Percentiles rank a stretch among this genome's conserved stretches.
phyloP scores from a whole-genome alignment of 37 sponge, comb jelly and placozoan genomes.

The Hormiphora californensis region DNA sequence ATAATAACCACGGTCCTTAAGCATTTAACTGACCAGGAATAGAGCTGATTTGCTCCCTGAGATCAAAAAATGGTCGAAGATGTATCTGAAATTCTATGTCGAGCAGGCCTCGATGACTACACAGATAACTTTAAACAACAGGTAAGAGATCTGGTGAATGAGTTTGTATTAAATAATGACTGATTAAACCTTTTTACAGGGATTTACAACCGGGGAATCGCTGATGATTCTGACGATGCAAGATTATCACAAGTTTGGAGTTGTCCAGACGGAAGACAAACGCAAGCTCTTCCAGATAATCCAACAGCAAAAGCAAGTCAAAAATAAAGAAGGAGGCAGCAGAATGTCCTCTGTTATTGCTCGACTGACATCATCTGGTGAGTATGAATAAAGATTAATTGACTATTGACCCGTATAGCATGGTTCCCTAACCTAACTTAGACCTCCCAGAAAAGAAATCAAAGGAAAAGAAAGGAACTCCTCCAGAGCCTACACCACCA shows the following conservation, averaged over 20 bases:
- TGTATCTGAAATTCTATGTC: background rate
- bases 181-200: background rate
- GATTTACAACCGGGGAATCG: conserved; percentile 3
- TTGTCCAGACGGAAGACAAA: conserved; percentile 37
- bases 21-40: too few relatives aligned
- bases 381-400: background rate
- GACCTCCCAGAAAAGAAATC: background rate
- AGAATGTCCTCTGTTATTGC: conserved; percentile 10
- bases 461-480: background rate
- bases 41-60: too few relatives aligned
- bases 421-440: too few relatives aligned
- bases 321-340: background rate
- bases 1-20: too few relatives aligned
- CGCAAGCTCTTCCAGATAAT: conserved; percentile 18
- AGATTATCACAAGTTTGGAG: conserved; percentile 24
- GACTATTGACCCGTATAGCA: too few relatives aligned
- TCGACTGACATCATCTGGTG: conserved; percentile 5
- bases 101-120: conserved; percentile 10
- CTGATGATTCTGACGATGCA: conserved; percentile 35
- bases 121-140: conserved; percentile 8
- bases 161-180: background rate
- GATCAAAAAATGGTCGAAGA: conserved; percentile 7
- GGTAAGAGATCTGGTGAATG: background rate
- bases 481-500: conserved; percentile 1
- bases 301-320: conserved; percentile 15